phyloP scores from a whole-genome alignment of 2,113 vertebrate genomes.

The Alces alces region DNA sequence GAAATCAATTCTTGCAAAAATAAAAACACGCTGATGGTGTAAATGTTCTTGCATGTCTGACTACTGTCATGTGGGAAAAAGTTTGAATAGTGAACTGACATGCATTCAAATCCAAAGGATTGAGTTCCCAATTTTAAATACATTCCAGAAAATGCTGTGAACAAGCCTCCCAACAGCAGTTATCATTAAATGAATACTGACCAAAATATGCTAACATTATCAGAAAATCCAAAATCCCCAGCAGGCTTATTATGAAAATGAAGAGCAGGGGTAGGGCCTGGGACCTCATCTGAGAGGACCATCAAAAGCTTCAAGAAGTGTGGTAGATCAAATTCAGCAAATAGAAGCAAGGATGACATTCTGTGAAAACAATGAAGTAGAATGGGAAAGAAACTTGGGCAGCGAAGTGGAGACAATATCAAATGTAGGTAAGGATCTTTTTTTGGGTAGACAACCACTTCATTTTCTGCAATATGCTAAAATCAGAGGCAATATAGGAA shows the following conservation, averaged over 20 bases:
- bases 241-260: constrained; percentile 51
- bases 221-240: constrained; percentile 61
- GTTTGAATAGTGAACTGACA: constrained; percentile 34
- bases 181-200: constrained; percentile 53
- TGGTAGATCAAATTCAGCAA: constrained; percentile 59
- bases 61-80: neutral
- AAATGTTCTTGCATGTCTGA: constrained; percentile 10
- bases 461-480: constrained; percentile 5
- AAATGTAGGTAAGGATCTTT: constrained; percentile 11
- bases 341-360: constrained; percentile 50
- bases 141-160: constrained; percentile 50
- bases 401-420: constrained; percentile 26
- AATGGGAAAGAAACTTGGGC: constrained; percentile 41
- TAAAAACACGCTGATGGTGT: neutral
- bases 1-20: constrained; percentile 40
- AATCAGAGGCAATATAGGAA: neutral
- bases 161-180: constrained; percentile 50
- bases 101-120: constrained; percentile 32
- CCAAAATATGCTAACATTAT: constrained; percentile 51
- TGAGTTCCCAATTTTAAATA: constrained; percentile 25
- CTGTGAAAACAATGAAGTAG: constrained; percentile 56
- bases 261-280: constrained; percentile 47
- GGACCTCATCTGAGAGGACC: constrained; percentile 57
- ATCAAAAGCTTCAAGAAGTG: constrained; percentile 57
- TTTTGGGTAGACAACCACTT: neutral